These are phyloP conservation scores for Adoxophyes honmai DNA, from an alignment of 1,140 invertebrate genomes.

Conservation along the genomic window DNA sequence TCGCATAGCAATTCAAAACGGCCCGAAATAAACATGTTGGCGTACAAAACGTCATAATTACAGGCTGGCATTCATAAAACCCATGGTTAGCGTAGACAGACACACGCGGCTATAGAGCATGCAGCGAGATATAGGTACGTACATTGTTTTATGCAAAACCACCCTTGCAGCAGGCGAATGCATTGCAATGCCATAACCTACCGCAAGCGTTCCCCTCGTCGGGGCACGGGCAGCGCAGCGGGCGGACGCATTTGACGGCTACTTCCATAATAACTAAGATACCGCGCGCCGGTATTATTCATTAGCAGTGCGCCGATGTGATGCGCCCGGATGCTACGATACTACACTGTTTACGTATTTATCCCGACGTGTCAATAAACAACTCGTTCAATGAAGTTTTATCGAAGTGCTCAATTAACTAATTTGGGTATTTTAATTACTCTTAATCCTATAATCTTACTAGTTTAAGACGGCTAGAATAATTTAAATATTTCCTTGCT, in stretches of 20 bases:
- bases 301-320: slow-evolving; percentile 17
- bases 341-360: not conserved
- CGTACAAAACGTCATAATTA: slow-evolving; percentile 52
- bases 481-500: too few species aligned
- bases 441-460: too few species aligned
- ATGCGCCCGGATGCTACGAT: not conserved
- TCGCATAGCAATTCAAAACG: slow-evolving; percentile 18
- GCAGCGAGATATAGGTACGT: slow-evolving; percentile 41
- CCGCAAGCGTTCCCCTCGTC: slow-evolving; percentile 65
- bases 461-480: too few species aligned
- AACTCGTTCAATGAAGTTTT: too few species aligned
- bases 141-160: slow-evolving; percentile 53
- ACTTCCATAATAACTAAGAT: slow-evolving; percentile 66
- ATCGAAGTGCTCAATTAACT: too few species aligned
- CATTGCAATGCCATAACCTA: slow-evolving; percentile 70
- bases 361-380: not conserved
- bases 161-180: slow-evolving; percentile 65
- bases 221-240: slow-evolving; percentile 51
- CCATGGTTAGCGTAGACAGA: slow-evolving; percentile 53
- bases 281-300: slow-evolving; percentile 39
- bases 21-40: slow-evolving; percentile 35
- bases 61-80: slow-evolving; percentile 61
- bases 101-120: slow-evolving; percentile 50
- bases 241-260: slow-evolving; percentile 61
- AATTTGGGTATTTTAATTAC: too few species aligned